Evolutionary conservation across 2,797 vertebrate genomes (phyloP).

Genomic region (Cyclopterus lumpus): DNA sequence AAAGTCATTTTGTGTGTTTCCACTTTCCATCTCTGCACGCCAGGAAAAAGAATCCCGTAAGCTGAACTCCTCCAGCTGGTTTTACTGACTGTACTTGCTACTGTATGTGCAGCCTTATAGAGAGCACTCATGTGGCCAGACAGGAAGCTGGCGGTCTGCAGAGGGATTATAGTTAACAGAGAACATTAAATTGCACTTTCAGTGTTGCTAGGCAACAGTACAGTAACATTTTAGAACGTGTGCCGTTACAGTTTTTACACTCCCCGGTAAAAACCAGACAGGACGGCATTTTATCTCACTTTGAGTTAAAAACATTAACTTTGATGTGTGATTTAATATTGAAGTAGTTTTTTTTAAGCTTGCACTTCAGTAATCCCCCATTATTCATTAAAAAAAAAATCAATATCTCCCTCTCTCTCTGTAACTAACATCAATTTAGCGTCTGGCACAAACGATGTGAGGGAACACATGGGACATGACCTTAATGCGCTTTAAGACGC

Average conservation of each 20-base stretch:
- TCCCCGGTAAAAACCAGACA: not conserved
- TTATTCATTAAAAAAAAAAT: conserved; percentile 38
- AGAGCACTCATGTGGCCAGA: conserved; percentile 1
- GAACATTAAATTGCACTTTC: conserved; percentile 46
- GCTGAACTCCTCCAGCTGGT: not conserved
- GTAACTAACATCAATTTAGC: conserved; percentile 1
- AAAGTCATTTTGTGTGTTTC: not conserved
- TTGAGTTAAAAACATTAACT: conserved; percentile 17
- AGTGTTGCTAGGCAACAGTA: conserved; percentile 75
- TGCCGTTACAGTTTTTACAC: not conserved
- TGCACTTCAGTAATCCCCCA: conserved; percentile 46
- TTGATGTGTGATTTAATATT: conserved; percentile 10
- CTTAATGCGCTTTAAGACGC: conserved; percentile 60
- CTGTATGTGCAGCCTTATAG: not conserved
- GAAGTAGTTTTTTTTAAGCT: conserved; percentile 13
- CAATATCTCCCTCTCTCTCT: conserved; percentile 1
- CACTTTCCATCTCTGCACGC: not conserved
- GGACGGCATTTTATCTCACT: not conserved
- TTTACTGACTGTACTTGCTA: not conserved
- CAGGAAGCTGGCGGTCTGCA: not conserved
- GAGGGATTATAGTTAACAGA: conserved; percentile 36
- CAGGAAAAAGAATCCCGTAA: not conserved
- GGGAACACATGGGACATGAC: conserved; percentile 52
- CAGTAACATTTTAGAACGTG: conserved; percentile 52
- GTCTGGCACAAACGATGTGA: conserved; percentile 9